Base-by-base conservation (phyloP, 2,797 vertebrate genomes). In the Coracias cyanogaster region DNA sequence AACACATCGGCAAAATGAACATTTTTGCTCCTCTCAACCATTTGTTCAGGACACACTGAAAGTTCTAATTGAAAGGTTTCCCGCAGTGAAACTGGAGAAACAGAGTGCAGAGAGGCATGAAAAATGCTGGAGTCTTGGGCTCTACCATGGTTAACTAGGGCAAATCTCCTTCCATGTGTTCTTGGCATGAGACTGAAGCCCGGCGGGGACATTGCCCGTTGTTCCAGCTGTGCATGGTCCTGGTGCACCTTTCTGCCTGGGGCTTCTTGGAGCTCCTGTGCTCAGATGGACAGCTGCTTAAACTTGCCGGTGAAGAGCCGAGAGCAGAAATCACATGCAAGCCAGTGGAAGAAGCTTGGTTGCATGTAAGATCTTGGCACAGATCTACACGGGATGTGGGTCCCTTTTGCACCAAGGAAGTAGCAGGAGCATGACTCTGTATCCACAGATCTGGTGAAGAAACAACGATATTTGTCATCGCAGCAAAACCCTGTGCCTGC, bases 191-290 rank as follows among this genome's bases (percentile, higher is more conserved):
- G 28, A 1, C 66, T 73, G 58, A 13, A 43, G 29, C 51, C 39
- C 0, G 1, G 10, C 10, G 64, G 22, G 31, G 54, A 55, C 62
- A 15, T 2, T 0, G 1, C 51, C 2, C 4, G 10, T 2, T 12
- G 48, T 15, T 85, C 22, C 82, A 45, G 25, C 4, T 22, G 39
- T 17, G 41, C 52, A 1, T 7, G 39, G 17, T 43, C 26, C 48
- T 78, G 70, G 37, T 5, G 15, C 31, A 3, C 31, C 26, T 76
- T 61, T 25, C 31, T 74, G 37, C 62, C 29, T 16, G 66, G 26
- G 21, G 29, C 33, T 88, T 48, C 66, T 19, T 51, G 73, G 52
- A 71, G 76, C 41, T 82, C 10, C 52, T 9, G 37, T n/a, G 48
- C 37, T 45, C 14, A 5, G 35, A 16, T 1, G 13, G 54, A 25